Percentiles rank a stretch among this genome's conserved stretches.
phyloP scores from a whole-genome alignment of 1,140 invertebrate genomes.

The Cherax destructor region DNA sequence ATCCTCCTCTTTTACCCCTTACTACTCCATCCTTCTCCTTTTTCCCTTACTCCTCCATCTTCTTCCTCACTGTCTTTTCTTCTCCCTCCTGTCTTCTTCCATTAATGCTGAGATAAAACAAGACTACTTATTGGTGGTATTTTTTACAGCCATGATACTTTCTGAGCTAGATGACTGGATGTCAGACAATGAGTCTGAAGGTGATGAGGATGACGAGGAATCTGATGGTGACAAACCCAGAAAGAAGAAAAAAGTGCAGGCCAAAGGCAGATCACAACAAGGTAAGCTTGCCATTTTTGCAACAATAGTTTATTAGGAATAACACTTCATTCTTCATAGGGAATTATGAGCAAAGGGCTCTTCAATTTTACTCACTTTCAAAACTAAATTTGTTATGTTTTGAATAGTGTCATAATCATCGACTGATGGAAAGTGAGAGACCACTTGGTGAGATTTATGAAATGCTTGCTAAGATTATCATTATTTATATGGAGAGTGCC shows the following conservation, averaged over 20 bases:
- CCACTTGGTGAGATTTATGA: too few species aligned
- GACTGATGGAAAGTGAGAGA: too few species aligned
- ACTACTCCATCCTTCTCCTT: too few species aligned
- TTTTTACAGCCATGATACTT: conserved; percentile 83
- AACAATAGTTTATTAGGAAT: not conserved
- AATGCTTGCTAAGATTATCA: too few species aligned
- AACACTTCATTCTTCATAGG: too few species aligned
- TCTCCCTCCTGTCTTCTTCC: not conserved
- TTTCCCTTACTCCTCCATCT: not conserved
- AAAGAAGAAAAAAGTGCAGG: conserved; percentile 82
- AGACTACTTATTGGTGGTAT: not conserved
- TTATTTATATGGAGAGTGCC: too few species aligned
- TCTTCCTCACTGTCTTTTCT: conserved; percentile 1
- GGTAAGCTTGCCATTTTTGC: not conserved
- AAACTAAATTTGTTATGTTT: too few species aligned
- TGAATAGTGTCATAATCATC: too few species aligned
- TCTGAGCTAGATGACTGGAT: conserved; percentile 97
- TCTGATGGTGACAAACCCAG: conserved; percentile 78
- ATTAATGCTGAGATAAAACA: too few species aligned
- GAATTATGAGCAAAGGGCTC: too few species aligned
- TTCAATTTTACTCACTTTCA: too few species aligned
- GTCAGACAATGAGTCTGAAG: conserved; percentile 79
- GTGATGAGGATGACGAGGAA: conserved; percentile 82
- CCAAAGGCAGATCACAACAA: conserved; percentile 57
- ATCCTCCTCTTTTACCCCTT: too few species aligned